Conservation (phyloP, 2,888 invertebrate genomes). For the Tetanocera ferruginea region DNA sequence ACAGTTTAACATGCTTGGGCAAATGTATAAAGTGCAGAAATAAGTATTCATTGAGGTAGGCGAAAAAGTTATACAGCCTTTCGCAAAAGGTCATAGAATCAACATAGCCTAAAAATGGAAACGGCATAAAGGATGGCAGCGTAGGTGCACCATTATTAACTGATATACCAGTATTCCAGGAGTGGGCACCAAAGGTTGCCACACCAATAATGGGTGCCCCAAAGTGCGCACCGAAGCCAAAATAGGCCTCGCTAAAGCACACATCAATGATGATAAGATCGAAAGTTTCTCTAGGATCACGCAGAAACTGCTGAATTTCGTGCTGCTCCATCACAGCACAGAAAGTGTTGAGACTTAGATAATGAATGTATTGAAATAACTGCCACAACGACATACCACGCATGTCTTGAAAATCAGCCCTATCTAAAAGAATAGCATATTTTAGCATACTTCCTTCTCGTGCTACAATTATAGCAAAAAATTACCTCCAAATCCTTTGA, state of each 20-base stretch:
- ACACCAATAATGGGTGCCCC: constrained; percentile 64
- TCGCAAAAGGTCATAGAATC: constrained; percentile 60
- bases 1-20: constrained; percentile 51
- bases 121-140: constrained; percentile 58
- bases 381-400: constrained; percentile 1
- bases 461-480: not conserved
- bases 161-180: constrained; percentile 51
- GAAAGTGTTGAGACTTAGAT: constrained; percentile 51
- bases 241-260: constrained; percentile 66
- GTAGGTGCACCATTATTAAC: constrained; percentile 38
- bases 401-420: constrained; percentile 45
- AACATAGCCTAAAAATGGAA: constrained; percentile 48
- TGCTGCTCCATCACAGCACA: constrained; percentile 53
- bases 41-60: constrained; percentile 42
- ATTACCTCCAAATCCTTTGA: constrained; percentile 38
- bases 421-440: not conserved
- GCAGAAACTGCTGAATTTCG: constrained; percentile 52
- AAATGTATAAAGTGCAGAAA: constrained; percentile 50
- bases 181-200: constrained; percentile 60
- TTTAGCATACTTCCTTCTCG: constrained; percentile 53
- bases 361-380: constrained; percentile 9
- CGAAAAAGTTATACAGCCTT: constrained; percentile 56
- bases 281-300: constrained; percentile 63
- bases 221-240: constrained; percentile 63
- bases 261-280: constrained; percentile 68